phyloP scores from a whole-genome alignment of 2,888 invertebrate genomes.

The Habroteleia sp. region DNA sequence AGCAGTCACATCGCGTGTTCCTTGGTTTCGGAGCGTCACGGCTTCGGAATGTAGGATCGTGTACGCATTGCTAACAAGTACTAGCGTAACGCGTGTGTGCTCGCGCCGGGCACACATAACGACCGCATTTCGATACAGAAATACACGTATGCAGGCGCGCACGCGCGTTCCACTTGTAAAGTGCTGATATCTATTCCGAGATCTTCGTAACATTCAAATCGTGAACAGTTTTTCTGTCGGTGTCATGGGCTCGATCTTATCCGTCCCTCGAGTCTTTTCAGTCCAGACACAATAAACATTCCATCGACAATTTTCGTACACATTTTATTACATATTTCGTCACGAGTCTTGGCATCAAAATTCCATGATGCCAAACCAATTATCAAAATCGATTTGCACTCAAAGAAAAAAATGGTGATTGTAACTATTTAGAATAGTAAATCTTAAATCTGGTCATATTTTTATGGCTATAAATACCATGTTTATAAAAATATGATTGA shows the following conservation, averaged over 20 bases:
- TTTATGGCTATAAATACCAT: too few relatives aligned
- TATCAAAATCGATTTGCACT: too few relatives aligned
- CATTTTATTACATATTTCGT: too few relatives aligned
- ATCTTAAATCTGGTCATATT: too few relatives aligned
- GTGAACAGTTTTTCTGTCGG: constrained; percentile 33
- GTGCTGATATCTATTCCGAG: constrained; percentile 27
- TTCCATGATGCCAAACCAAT: too few relatives aligned
- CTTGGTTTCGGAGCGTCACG: constrained; percentile 65
- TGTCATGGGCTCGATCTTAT: constrained; percentile 13
- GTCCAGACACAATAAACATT: not conserved
- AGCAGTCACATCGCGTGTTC: constrained; percentile 67
- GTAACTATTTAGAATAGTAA: too few relatives aligned
- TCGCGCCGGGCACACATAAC: constrained; percentile 19
- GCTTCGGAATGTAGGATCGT: constrained; percentile 71
- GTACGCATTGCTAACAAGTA: constrained; percentile 65
- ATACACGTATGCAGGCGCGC: constrained; percentile 32
- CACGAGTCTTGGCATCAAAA: too few relatives aligned
- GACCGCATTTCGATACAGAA: constrained; percentile 44
- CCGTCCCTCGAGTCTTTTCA: constrained; percentile 13
- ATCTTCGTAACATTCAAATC: constrained; percentile 32
- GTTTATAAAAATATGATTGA: too few relatives aligned
- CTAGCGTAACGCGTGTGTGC: constrained; percentile 51
- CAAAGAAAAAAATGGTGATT: too few relatives aligned
- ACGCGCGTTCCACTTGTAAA: not conserved
- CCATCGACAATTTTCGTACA: constrained; percentile 1